phyloP scores from a whole-genome alignment of 2,888 invertebrate species.

The Pollenia angustigena region DNA sequence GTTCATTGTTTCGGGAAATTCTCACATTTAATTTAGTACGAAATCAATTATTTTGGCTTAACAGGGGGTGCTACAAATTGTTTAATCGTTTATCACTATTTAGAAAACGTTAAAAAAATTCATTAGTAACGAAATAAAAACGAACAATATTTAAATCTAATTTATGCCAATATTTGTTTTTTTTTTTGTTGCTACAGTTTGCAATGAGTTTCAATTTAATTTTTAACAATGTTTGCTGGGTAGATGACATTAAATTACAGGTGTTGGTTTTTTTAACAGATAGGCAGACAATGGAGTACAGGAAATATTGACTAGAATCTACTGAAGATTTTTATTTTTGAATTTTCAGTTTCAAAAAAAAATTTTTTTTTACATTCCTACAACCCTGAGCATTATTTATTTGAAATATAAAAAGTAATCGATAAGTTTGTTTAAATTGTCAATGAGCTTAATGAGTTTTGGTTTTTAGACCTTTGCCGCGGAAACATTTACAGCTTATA shows the following conservation, averaged over 20 bases:
- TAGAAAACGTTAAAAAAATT: constrained; percentile 15
- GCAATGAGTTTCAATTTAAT: not conserved
- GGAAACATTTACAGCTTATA: not conserved
- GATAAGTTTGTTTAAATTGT: constrained; percentile 28
- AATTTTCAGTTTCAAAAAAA: constrained; percentile 11
- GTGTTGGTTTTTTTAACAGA: constrained; percentile 25
- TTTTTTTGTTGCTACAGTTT: not conserved
- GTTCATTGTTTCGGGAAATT: constrained; percentile 25
- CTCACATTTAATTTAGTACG: constrained; percentile 47
- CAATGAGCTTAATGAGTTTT: constrained; percentile 37
- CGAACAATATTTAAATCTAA: constrained; percentile 3
- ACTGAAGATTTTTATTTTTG: constrained; percentile 21
- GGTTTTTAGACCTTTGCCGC: constrained; percentile 27
- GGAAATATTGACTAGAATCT: constrained; percentile 6
- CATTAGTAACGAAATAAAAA: not conserved
- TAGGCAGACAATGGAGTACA: not conserved
- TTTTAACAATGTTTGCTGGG: constrained; percentile 40
- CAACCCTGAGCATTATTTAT: constrained; percentile 32
- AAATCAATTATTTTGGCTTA: constrained; percentile 30
- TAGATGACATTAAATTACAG: constrained; percentile 57
- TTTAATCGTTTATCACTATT: constrained; percentile 48
- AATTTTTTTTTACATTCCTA: constrained; percentile 17
- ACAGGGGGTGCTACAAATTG: constrained; percentile 46
- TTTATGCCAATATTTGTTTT: constrained; percentile 23
- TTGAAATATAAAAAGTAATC: constrained; percentile 10